Percentiles rank a stretch among this genome's conserved stretches.
Evolutionary conservation across 1,140 invertebrate species (phyloP).

Genomic region (Drosophila truncata): DNA sequence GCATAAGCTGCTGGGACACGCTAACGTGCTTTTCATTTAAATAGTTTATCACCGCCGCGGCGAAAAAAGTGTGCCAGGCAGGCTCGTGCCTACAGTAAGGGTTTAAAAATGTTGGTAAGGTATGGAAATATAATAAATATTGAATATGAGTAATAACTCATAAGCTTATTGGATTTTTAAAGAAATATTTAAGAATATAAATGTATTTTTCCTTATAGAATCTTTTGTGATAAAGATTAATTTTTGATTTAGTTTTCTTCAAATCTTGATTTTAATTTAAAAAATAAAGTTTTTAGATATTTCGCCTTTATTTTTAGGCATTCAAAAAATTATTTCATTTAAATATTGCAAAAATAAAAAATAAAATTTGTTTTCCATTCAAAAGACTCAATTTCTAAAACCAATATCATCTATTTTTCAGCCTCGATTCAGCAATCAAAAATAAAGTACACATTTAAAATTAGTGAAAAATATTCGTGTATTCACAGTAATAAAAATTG

Average conservation of each 20-base stretch:
- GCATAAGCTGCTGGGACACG: slow-evolving; percentile 33
- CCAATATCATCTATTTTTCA: not conserved
- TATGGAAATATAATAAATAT: not conserved
- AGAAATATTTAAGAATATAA: no score
- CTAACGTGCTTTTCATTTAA: slow-evolving; percentile 60
- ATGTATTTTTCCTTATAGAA: no score
- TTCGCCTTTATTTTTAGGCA: no score
- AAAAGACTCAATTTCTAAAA: not conserved
- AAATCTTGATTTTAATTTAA: no score
- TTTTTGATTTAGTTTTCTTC: no score
- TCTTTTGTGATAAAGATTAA: no score
- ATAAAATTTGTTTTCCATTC: not conserved
- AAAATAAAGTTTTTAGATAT: no score
- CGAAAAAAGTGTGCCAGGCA: slow-evolving; percentile 32
- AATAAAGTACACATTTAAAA: slow-evolving; percentile 10
- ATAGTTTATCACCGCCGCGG: slow-evolving; percentile 40
- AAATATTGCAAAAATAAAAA: not conserved
- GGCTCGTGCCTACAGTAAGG: slow-evolving; percentile 44
- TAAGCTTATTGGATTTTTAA: no score
- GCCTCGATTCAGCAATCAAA: not conserved
- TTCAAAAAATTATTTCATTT: not conserved
- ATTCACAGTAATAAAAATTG: slow-evolving; percentile 70
- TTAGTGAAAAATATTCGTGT: slow-evolving; percentile 60
- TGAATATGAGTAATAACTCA: not conserved
- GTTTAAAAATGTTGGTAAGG: not conserved